Evolutionary conservation across 2,113 vertebrate genomes (phyloP).

Genomic region (Phocoena phocoena): DNA sequence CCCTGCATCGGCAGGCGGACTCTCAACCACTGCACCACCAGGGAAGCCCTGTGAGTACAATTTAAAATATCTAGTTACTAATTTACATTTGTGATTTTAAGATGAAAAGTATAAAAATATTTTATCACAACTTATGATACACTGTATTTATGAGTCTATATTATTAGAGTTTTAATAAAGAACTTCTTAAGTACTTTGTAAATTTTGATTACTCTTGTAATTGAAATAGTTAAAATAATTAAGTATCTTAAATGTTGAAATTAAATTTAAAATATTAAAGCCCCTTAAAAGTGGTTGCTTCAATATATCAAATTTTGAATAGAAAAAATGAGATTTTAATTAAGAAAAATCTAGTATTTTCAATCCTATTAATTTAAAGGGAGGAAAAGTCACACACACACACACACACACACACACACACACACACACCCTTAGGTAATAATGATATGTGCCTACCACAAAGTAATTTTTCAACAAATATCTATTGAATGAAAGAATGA

Average conservation of each 20-base stretch:
- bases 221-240: not conserved
- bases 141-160: not conserved
- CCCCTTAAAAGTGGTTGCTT: not conserved
- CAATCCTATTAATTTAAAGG: not conserved
- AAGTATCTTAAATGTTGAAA: not conserved
- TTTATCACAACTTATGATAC: not conserved
- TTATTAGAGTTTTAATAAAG: not conserved
- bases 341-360: not conserved
- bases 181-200: not conserved
- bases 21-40: too few species aligned
- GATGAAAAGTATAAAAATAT: not conserved
- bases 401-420: too few species aligned
- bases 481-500: not conserved
- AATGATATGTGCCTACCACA: not conserved
- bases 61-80: slow-evolving; percentile 9
- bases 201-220: not conserved
- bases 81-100: not conserved
- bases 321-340: not conserved
- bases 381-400: not conserved
- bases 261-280: slow-evolving; percentile 19
- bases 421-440: not conserved
- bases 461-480: not conserved
- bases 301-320: not conserved
- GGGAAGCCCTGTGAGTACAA: not conserved
- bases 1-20: too few species aligned